A percentile compares a stretch with the other conserved stretches of the same genome.
Evolutionary conservation across 2,888 invertebrate species (phyloP).

Genomic region (Troglohyphantes excavatus): DNA sequence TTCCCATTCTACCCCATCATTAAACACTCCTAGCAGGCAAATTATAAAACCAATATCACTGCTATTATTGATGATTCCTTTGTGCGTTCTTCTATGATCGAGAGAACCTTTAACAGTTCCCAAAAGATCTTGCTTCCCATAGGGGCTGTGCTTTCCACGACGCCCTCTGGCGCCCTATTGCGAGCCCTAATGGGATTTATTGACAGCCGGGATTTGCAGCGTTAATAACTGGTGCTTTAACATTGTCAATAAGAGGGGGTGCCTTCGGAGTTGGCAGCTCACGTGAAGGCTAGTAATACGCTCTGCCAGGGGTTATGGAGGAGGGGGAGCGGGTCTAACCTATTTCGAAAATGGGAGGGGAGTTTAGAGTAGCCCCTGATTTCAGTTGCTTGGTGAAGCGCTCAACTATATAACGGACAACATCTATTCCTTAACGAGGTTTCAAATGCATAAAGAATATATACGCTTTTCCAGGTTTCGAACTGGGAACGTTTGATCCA

Average conservation of each 20-base stretch:
- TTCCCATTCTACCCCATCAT: slow-evolving; percentile 14
- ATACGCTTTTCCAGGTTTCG: too few relatives aligned
- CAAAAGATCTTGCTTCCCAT: too few relatives aligned
- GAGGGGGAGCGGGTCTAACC: slow-evolving; percentile 11
- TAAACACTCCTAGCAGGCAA: slow-evolving; percentile 6
- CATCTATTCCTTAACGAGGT: too few relatives aligned
- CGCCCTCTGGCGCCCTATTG: slow-evolving; percentile 54
- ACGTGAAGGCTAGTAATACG: slow-evolving; percentile 37
- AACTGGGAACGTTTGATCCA: too few relatives aligned
- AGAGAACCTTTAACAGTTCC: slow-evolving; percentile 11
- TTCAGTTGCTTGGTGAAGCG: too few relatives aligned
- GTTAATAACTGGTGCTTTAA: slow-evolving; percentile 66
- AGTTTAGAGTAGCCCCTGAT: too few relatives aligned
- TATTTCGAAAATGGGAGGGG: neutral
- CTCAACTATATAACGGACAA: too few relatives aligned
- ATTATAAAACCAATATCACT: slow-evolving; percentile 52
- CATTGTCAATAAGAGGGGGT: slow-evolving; percentile 51
- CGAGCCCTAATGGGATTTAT: slow-evolving; percentile 68
- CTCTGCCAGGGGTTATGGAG: neutral
- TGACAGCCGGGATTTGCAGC: slow-evolving; percentile 71
- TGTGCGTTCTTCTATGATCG: neutral
- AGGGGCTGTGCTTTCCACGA: neutral
- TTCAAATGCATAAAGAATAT: too few relatives aligned
- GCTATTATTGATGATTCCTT: neutral
- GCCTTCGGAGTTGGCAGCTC: neutral